Base-by-base conservation (phyloP, 1,140 invertebrate species). In the Campoletis sonorensis region DNA sequence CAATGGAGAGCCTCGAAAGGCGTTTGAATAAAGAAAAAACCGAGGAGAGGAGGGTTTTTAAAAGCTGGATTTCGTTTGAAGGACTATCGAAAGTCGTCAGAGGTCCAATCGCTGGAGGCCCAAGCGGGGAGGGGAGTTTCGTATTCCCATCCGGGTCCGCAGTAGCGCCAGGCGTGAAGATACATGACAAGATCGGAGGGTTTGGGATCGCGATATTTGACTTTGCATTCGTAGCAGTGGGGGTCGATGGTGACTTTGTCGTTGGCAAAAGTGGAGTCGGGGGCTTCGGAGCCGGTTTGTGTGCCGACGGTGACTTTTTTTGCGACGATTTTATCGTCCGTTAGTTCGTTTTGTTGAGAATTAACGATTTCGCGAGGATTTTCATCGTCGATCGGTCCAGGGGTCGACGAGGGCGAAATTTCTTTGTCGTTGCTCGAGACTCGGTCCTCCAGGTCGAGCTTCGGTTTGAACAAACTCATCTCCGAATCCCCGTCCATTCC, bases 161-260 rank as follows among this genome's bases (percentile, higher is more conserved):
- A 95, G 90, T 98, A 99, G 87, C 96, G 96, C 94, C 97, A 97
- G 21, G 98, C 98, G 91, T 99, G 98, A 18, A 99, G 93, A 91
- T 98, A 99, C 97, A 99, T 98, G 80, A 98, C 95, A 21, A 99
- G 93, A 89, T 99, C 97, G 81, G 96, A 94, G 0, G 97, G 96
- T 80, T 96, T 95, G 0, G 98, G 98, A 90, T 99, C 98, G 80
- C 96, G 93, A 92, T 97, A 98, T 75, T 96, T 94, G 16, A 97
- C 95, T 90, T 97, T 97, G 91, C 98, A 99, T 90, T 98, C 97
- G 89, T 97, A 96, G 92, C 98, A 99, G 88, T 98, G 95, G 4
- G 95, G 94, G 88, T 98, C 97, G 4, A 95, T 92, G 0, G 95
- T 95, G 90, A 97, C 94, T 90, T 96, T 96, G 40, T 95, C 94